Evolutionary conservation across 2,888 invertebrate species (phyloP), one percentile per base, ranked within the genome.

Genomic region (Andrena marginata): DNA sequence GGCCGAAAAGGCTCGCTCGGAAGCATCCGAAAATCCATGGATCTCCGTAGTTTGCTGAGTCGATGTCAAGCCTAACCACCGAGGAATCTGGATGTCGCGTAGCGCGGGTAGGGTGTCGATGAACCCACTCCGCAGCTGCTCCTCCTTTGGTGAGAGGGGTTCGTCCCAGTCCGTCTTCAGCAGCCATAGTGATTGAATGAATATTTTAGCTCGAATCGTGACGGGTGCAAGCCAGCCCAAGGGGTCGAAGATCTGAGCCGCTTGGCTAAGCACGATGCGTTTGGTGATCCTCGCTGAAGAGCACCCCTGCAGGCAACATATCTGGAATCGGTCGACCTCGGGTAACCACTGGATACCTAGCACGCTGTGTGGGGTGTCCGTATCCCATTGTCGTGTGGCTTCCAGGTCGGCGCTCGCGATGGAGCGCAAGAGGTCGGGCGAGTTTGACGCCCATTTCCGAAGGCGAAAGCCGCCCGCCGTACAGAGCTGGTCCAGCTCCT

Each of bases 21-120:
- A 86, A 0, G 84, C 86, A 42, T 85, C 86, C n/a, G 84, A 81
- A 64, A 85, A 88, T 0, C 82, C 84, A 33, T 86, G 86, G 0
- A 86, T 23, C 63, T 86, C 75, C 0, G 84, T 56, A 0, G 1
- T 2, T 0, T 16, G 1, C 10, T 13, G 2, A 1, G 0, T 16
- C 23, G 60, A 49, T 7, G 62, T 8, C 10, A 51, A 0, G 0
- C 60, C 26, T 0, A 84, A n/a, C 85, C 85, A 87, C 1, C 82
- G 71, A 0, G 87, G 84, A 0, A 87, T 72, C 16, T 20, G 26
- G 0, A 87, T 16, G 0, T n/a, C n/a, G 0, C 63, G 7, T 1
- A 85, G 51, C 0, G 35, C 13, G 0, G 10, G 10, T 16, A 86
- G 70, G 0, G 77, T 72, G 7, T 20, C 1, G 3, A 77, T 31